phyloP scores from a whole-genome alignment of 2,888 invertebrate genomes.

The Schizotus pectinicornis region DNA sequence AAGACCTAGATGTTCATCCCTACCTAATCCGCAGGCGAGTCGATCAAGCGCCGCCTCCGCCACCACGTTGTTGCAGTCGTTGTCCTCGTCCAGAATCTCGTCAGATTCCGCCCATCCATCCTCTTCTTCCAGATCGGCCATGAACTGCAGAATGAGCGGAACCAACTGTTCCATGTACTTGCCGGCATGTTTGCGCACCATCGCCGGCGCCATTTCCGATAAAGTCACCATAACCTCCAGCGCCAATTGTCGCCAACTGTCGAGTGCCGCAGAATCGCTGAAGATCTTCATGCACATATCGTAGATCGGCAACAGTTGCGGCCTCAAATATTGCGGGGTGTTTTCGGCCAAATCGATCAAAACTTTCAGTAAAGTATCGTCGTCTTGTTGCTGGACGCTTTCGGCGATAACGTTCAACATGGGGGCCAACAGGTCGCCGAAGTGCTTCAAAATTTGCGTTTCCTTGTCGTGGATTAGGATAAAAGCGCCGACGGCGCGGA shows the following conservation, averaged over 20 bases:
- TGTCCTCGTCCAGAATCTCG: conserved; percentile 90
- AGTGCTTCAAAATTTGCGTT: conserved; percentile 85
- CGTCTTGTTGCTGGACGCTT: conserved; percentile 83
- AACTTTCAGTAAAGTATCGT: conserved; percentile 90
- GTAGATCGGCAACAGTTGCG: conserved; percentile 85
- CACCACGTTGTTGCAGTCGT: conserved; percentile 92
- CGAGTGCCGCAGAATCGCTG: conserved; percentile 72
- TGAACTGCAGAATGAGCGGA: conserved; percentile 87
- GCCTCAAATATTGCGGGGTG: conserved; percentile 89
- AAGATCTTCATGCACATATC: conserved; percentile 88
- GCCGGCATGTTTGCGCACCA: conserved; percentile 91
- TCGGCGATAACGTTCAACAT: conserved; percentile 79
- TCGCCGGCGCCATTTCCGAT: conserved; percentile 94
- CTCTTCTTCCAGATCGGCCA: conserved; percentile 94
- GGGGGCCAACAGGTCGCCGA: conserved; percentile 82
- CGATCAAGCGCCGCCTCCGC: conserved; percentile 97
- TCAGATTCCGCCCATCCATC: conserved; percentile 87
- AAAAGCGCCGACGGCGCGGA: conserved; percentile 85
- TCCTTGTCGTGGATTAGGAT: conserved; percentile 94
- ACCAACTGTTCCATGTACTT: conserved; percentile 83
- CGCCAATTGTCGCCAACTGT: conserved; percentile 87
- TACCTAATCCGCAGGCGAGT: conserved; percentile 95
- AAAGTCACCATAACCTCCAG: conserved; percentile 84
- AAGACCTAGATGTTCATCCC: no score
- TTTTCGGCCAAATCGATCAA: conserved; percentile 94